Evolutionary conservation across 2,888 invertebrate genomes (phyloP).

Genomic region (Gisinianus flammeolus): DNA sequence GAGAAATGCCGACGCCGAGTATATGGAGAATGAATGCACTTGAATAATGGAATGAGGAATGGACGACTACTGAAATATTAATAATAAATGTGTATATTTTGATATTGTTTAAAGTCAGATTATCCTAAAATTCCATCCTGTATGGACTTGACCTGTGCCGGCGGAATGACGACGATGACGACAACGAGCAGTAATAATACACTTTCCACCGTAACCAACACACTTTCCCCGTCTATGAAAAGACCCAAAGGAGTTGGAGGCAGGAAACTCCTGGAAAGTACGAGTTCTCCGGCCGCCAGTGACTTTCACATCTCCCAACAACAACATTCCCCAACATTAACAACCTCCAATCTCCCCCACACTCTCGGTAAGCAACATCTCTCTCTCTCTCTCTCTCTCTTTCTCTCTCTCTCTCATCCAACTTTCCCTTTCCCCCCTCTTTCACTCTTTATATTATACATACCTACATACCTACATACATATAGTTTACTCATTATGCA

Average conservation of each 20-base stretch:
- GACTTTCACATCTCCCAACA: no score
- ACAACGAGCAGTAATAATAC: neutral
- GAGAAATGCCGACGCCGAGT: no score
- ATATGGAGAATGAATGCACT: no score
- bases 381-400: neutral
- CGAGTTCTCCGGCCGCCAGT: conserved; percentile 20
- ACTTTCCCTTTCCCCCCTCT: no score
- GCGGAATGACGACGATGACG: neutral
- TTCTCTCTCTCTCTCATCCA: no score
- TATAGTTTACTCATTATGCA: neutral
- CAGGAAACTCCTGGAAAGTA: conserved; percentile 30
- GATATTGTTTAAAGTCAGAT: no score
- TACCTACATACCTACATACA: neutral
- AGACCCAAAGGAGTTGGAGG: conserved; percentile 35
- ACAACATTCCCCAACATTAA: neutral
- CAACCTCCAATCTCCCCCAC: conserved; percentile 7
- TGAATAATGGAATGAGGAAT: no score
- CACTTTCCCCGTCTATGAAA: conserved; percentile 25
- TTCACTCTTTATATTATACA: neutral
- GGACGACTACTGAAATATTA: no score
- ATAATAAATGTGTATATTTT: no score
- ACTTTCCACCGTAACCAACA: neutral
- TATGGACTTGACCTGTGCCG: conserved; percentile 52
- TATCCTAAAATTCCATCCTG: conserved; percentile 44
- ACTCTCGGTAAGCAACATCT: conserved; percentile 11